Base-by-base conservation (phyloP, 2,797 vertebrate genomes). In the Anguilla obscura region DNA sequence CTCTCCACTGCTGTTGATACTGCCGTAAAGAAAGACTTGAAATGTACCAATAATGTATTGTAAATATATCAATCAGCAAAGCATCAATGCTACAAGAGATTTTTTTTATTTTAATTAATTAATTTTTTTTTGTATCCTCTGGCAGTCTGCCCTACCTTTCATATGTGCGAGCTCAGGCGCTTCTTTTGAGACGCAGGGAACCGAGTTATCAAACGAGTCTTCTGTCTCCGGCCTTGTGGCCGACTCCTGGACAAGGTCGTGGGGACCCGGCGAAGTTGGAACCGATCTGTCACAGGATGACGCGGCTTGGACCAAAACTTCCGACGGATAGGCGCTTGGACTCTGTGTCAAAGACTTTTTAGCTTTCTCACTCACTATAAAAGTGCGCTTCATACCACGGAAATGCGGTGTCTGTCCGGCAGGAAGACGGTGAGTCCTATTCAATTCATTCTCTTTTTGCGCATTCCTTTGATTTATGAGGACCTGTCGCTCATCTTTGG, bases 401-500 rank as follows among this genome's bases (percentile, higher is more conserved):
- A 83, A 84, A 4, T 40, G 33, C 2, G 71, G 79, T 33, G 84
- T 30, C 71, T 63, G 76, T 3, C 80, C 84, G 56, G 74, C 88
- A 82, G 8, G 45, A 56, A 50, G 50, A 56, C 71, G 50, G 88
- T 69, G 87, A 24, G n/a, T 45, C 30, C 80, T 85, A 36, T 52
- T 50, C 8, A 66, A 24, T 5, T 88, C 90, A 14, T 80, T 50
- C 66, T 89, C 86, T 36, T 80, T 69, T 7, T 88, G 45, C 45
- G 45, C 58, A 63, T 79, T 88, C 48, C 66, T 87, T 18, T 86
- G 87, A 50, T 24, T 36, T 80, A 93, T 91, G 89, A 95, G 92
- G 0, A 92, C 94, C 84, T 95, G 95, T 50, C 95, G 87, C 89
- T 96, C 94, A 88, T 96, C 95, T 91, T 95, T 96, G 24, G 89